A percentile compares a stretch with the other conserved stretches of the same genome.
Conservation (phyloP, 2,113 vertebrate species). For the Vireo altiloquus region DNA sequence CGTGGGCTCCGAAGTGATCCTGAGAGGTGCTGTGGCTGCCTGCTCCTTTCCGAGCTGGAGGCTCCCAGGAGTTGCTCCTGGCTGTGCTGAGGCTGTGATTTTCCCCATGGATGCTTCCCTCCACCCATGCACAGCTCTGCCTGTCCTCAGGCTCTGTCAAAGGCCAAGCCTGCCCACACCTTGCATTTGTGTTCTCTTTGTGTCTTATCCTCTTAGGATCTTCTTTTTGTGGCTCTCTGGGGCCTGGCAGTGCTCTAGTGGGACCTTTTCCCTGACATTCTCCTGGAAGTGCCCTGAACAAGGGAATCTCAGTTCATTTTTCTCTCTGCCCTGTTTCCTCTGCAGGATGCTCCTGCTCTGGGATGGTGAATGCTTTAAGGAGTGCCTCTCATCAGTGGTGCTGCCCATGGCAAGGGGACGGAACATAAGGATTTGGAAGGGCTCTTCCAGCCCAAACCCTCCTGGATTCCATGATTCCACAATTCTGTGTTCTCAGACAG, state of each 20-base stretch:
- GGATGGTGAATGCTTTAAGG: neutral
- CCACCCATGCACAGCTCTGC: neutral
- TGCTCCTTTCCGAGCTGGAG: neutral
- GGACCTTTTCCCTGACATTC: neutral
- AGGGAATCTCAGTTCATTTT: neutral
- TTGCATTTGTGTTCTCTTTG: neutral
- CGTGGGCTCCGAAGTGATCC: neutral
- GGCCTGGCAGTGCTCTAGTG: neutral
- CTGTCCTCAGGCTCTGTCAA: neutral
- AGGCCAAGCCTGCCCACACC: neutral
- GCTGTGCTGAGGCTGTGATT: neutral
- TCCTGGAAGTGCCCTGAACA: neutral
- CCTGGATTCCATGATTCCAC: neutral
- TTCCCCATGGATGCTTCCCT: neutral
- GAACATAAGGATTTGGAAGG: neutral
- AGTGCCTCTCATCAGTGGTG: neutral
- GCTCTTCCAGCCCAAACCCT: neutral
- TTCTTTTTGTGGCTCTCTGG: neutral
- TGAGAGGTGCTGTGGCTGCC: neutral
- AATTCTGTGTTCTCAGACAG: neutral
- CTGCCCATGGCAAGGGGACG: neutral
- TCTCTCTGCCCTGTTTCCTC: neutral
- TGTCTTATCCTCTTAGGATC: neutral
- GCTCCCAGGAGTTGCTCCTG: neutral
- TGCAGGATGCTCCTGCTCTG: neutral